phyloP scores from a whole-genome alignment of 2,797 vertebrate species.

The Cetoscarus ocellatus region DNA sequence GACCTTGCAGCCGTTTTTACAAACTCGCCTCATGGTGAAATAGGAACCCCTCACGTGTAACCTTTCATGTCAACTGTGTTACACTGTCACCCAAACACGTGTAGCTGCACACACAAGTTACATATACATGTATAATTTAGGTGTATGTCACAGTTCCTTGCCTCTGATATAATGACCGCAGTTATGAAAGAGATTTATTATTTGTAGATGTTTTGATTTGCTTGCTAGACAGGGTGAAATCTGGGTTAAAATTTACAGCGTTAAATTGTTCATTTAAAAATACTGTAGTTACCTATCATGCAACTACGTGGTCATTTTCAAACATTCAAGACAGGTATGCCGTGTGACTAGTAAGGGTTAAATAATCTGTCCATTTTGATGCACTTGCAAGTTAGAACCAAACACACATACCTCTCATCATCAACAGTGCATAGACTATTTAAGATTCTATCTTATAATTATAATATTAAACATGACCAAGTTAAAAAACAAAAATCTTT shows the following conservation, averaged over 20 bases:
- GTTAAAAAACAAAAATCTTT: too few relatives aligned
- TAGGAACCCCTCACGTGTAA: slow-evolving; percentile 28
- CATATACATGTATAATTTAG: neutral
- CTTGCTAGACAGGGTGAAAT: neutral
- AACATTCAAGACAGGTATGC: neutral
- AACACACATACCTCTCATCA: too few relatives aligned
- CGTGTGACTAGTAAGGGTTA: neutral
- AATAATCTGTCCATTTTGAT: too few relatives aligned
- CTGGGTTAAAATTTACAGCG: too few relatives aligned
- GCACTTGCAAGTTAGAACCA: too few relatives aligned
- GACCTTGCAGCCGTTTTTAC: slow-evolving; percentile 46
- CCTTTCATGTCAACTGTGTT: neutral
- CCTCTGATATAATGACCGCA: neutral
- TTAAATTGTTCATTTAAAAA: neutral
- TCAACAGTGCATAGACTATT: too few relatives aligned
- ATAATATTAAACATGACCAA: too few relatives aligned
- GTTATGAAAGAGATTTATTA: neutral
- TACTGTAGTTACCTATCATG: neutral
- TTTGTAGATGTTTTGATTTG: neutral
- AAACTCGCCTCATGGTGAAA: slow-evolving; percentile 34
- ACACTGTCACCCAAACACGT: neutral
- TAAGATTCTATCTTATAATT: too few relatives aligned
- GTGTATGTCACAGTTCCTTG: neutral
- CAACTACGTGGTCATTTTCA: neutral
- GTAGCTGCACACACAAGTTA: neutral